Conservation (phyloP, 2,797 vertebrate genomes). For the Eupleurogrammus muticus region DNA sequence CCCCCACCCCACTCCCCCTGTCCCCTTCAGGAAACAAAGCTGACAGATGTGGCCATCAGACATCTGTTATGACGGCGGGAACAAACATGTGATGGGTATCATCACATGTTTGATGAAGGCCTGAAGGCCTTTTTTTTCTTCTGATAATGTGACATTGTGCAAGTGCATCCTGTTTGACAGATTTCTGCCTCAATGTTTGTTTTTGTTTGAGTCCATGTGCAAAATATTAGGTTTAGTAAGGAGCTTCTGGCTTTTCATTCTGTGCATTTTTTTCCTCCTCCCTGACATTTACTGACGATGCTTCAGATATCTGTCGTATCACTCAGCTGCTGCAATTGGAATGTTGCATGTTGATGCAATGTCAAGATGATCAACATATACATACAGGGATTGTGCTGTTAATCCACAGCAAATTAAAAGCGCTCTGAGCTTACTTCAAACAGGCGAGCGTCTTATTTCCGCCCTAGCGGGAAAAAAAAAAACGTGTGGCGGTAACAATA, state of each 20-base stretch:
- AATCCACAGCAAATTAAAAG: conserved; percentile 55
- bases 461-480: conserved; percentile 29
- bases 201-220: background rate
- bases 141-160: conserved; percentile 14
- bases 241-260: conserved; percentile 10
- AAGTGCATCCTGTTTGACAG: background rate
- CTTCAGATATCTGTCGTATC: background rate
- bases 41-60: conserved; percentile 33
- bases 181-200: conserved; percentile 11
- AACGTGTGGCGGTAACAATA: conserved; percentile 51
- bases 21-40: conserved; percentile 31
- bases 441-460: conserved; percentile 41
- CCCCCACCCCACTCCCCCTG: conserved; percentile 11
- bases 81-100: conserved; percentile 27
- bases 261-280: background rate
- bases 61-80: conserved; percentile 28
- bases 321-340: background rate
- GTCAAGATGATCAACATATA: conserved; percentile 4
- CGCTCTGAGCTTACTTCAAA: conserved; percentile 43
- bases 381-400: conserved; percentile 32
- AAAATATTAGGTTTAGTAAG: conserved; percentile 8
- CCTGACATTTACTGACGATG: background rate
- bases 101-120: no score
- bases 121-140: conserved; percentile 28
- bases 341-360: background rate